These are phyloP conservation scores for Heliothis subflexa DNA, from an alignment of 1,140 invertebrate species.

Conservation along the genomic window DNA sequence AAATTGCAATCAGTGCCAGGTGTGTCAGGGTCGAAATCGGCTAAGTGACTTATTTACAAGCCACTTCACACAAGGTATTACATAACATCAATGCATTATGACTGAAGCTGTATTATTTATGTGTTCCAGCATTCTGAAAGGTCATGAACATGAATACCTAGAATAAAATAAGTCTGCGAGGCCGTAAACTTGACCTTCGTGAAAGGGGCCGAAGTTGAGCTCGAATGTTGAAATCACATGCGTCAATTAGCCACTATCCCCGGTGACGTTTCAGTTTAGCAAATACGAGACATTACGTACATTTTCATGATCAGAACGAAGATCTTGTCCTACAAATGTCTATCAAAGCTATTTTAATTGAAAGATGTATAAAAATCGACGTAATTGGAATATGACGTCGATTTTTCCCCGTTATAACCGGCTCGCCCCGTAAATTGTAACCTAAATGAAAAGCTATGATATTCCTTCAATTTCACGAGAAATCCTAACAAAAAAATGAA, in stretches of 20 bases:
- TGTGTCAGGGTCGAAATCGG: slow-evolving; percentile 76
- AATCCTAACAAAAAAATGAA: neutral
- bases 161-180: slow-evolving; percentile 41
- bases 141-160: slow-evolving; percentile 18
- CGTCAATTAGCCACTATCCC: slow-evolving; percentile 49
- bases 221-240: slow-evolving; percentile 69
- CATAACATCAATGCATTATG: slow-evolving; percentile 71
- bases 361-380: slow-evolving; percentile 54
- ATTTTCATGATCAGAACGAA: neutral
- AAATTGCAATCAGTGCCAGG: slow-evolving; percentile 65
- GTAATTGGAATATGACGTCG: slow-evolving; percentile 79
- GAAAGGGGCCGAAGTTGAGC: slow-evolving; percentile 64
- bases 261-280: slow-evolving; percentile 47
- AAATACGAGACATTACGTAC: slow-evolving; percentile 10
- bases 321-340: neutral
- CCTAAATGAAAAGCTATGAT: slow-evolving; percentile 52
- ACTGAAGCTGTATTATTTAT: slow-evolving; percentile 57
- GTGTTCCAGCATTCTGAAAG: neutral
- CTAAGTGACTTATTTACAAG: slow-evolving; percentile 68
- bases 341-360: slow-evolving; percentile 11
- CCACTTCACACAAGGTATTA: slow-evolving; percentile 71
- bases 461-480: neutral
- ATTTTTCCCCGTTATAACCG: slow-evolving; percentile 66
- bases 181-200: slow-evolving; percentile 81
- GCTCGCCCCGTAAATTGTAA: slow-evolving; percentile 54